Base-by-base conservation (phyloP, 2,888 invertebrate species). In the Hypomecis punctinalis region DNA sequence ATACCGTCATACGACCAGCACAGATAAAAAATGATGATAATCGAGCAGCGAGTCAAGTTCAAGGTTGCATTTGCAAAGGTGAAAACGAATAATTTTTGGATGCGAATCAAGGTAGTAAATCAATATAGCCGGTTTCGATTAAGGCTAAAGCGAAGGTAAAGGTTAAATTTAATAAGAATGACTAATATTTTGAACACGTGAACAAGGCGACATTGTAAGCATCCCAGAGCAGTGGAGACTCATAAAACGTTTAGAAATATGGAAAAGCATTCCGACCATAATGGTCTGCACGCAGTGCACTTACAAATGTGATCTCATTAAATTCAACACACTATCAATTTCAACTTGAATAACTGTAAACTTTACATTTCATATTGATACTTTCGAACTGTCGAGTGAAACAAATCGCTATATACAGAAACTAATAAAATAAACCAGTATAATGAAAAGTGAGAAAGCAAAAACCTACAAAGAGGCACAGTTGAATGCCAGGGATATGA, bases 1-100 rank as follows among this genome's bases (percentile, higher is more conserved):
- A 53, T 63, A 49, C 66, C 59, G 55, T 61, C 51, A 61, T 53
- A 45, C 39, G 36, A 36, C 9, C 53, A 55, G 43, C 49, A 39
- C 55, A 55, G 45, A 60, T 51, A 56, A 65, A 61, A 62, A 67
- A 62, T 43, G 37, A 66, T 56, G 57, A 67, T 62, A 60, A 62
- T 55, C 62, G 53, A 46, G 40, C 47, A 49, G 39, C 57, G 54
- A 67, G 81, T 77, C 79, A 79, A 78, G 80, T 80, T 76, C 77
- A 80, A 79, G 81, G 79, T 63, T 59, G 60, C 51, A 7, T 13
- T 43, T n/a, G 51, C 37, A 63, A 66, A 68, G 59, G 48, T 60
- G 56, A 66, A 59, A 61, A 56, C 59, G 65, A 71, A 63, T 61
- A 48, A 61, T 42, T 39, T 56, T 53, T 47, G 40, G 56, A 56